Conservation (phyloP, 2,113 vertebrate genomes). For the Carassius auratus region DNA sequence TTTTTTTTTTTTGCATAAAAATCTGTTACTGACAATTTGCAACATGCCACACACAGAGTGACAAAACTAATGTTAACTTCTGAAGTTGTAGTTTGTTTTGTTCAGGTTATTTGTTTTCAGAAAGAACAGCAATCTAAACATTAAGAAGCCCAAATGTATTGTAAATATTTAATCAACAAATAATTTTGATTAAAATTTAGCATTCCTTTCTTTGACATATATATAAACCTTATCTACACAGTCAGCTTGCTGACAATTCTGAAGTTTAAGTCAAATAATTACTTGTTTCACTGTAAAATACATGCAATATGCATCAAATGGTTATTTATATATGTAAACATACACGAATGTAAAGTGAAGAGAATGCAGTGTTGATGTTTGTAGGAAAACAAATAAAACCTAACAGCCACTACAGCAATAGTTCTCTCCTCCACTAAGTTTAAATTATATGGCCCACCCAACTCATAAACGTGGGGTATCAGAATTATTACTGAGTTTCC, state of each 20-base stretch:
- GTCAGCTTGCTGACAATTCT: background rate
- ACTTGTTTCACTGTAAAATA: background rate
- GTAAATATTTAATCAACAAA: background rate
- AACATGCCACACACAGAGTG: background rate
- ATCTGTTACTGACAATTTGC: background rate
- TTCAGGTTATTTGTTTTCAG: too few species aligned
- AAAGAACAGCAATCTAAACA: too few species aligned
- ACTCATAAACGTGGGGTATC: background rate
- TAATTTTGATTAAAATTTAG: background rate
- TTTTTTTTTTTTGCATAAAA: conserved; percentile 30
- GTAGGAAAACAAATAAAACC: background rate
- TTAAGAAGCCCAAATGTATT: too few species aligned
- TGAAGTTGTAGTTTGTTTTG: background rate
- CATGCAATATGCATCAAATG: background rate
- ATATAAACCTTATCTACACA: background rate
- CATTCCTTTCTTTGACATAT: background rate
- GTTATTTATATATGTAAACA: background rate
- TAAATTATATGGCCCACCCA: background rate
- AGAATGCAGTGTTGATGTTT: background rate
- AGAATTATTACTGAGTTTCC: background rate
- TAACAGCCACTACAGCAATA: background rate
- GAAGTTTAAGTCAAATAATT: background rate
- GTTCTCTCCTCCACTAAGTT: background rate
- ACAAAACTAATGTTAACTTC: background rate
- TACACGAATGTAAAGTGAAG: background rate